phyloP scores from a whole-genome alignment of 1,140 invertebrate genomes.

The Atta texana region DNA sequence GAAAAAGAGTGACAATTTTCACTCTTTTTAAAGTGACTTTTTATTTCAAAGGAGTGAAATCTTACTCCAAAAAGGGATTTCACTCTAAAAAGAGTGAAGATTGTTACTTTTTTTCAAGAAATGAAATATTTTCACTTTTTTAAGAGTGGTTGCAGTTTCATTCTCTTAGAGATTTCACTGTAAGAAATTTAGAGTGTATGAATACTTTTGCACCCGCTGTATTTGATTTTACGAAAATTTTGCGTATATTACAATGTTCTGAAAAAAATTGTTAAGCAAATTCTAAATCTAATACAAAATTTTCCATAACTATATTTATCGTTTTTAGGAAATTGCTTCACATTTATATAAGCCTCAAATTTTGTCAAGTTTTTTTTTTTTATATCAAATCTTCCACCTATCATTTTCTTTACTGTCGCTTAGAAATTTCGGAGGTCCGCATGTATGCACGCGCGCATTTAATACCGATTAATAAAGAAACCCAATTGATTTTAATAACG shows the following conservation, averaged over 20 bases:
- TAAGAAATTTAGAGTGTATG: too few relatives aligned
- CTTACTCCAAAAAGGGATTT: too few relatives aligned
- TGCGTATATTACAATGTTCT: not conserved
- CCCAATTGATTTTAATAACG: slow-evolving; percentile 33
- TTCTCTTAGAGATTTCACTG: too few relatives aligned
- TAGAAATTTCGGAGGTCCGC: not conserved
- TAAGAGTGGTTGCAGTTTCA: too few relatives aligned
- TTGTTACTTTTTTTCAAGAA: too few relatives aligned
- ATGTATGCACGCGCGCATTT: not conserved
- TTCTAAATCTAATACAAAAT: not conserved
- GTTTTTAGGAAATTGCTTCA: not conserved
- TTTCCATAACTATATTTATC: not conserved
- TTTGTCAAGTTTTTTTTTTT: not conserved
- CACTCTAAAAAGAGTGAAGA: too few relatives aligned
- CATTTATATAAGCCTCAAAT: not conserved
- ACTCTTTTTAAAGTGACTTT: too few relatives aligned
- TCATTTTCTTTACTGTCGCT: not conserved
- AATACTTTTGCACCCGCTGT: too few relatives aligned
- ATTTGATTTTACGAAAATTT: not conserved
- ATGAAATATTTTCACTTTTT: too few relatives aligned
- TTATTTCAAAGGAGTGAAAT: too few relatives aligned
- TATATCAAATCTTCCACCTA: not conserved
- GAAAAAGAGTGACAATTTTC: too few relatives aligned
- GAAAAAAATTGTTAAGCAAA: not conserved
- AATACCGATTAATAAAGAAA: slow-evolving; percentile 12